Evolutionary conservation across 2,797 vertebrate species (phyloP).

Genomic region (Cygnus olor): DNA sequence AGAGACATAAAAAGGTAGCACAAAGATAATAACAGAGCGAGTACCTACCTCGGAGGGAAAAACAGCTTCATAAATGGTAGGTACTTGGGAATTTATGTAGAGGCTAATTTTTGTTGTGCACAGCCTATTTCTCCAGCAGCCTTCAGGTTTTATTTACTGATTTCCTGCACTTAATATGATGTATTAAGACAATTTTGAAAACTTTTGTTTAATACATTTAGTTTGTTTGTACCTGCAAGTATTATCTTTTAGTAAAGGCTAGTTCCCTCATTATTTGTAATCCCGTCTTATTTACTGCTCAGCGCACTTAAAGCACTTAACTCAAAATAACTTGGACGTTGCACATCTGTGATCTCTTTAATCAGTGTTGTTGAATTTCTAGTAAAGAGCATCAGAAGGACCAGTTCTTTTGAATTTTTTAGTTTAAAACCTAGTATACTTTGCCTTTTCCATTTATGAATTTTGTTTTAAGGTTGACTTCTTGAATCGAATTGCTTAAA

Average conservation of each 20-base stretch:
- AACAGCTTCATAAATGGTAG: not conserved
- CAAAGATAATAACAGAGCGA: not conserved
- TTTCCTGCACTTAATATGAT: conserved; percentile 21
- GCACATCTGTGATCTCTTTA: conserved; percentile 16
- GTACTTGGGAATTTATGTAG: not conserved
- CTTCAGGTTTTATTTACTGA: not conserved
- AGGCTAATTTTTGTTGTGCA: not conserved
- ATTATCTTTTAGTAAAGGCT: not conserved
- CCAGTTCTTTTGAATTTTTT: not conserved
- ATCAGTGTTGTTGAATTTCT: conserved; percentile 3
- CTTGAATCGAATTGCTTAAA: not conserved
- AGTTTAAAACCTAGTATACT: not conserved
- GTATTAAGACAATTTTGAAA: conserved; percentile 2
- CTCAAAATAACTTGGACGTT: conserved; percentile 14
- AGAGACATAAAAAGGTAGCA: not conserved
- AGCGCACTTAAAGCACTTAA: conserved; percentile 32
- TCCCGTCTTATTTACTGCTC: conserved; percentile 36
- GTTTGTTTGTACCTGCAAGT: not conserved
- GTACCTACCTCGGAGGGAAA: not conserved
- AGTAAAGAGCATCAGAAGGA: not conserved
- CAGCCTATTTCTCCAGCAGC: not conserved
- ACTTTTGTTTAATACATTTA: not conserved
- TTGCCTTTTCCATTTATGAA: not conserved
- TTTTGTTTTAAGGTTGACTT: not conserved
- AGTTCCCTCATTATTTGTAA: conserved; percentile 3